Evolutionary conservation across 2,113 vertebrate genomes (phyloP).

Genomic region (Lepus timidus): DNA sequence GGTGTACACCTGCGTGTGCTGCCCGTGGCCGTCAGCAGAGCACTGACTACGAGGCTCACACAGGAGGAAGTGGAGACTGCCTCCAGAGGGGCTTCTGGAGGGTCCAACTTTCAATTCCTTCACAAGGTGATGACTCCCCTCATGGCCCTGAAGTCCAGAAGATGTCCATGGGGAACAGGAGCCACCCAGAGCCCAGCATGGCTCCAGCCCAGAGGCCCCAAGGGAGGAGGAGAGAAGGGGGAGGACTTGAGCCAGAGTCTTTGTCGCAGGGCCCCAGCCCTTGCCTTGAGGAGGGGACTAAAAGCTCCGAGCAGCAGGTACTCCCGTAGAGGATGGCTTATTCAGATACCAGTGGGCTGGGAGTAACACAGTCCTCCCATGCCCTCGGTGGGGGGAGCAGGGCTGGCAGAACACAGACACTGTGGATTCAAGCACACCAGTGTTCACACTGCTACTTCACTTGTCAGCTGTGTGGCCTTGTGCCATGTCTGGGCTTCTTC

Average conservation of each 20-base stretch:
- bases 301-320: not conserved
- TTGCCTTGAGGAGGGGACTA: not conserved
- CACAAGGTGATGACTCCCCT: not conserved
- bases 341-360: not conserved
- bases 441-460: not conserved
- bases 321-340: not conserved
- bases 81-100: not conserved
- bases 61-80: too few species aligned
- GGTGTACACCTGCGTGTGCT: too few species aligned
- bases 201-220: too few species aligned
- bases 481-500: not conserved
- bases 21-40: fast-evolving
- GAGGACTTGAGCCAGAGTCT: not conserved
- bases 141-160: not conserved
- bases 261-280: not conserved
- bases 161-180: not conserved
- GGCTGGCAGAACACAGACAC: too few species aligned
- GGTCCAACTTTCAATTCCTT: not conserved
- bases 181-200: not conserved
- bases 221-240: not conserved
- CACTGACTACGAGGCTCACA: fast-evolving
- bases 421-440: not conserved
- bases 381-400: not conserved
- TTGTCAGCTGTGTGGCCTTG: not conserved
- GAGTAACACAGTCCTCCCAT: not conserved